phyloP scores from a whole-genome alignment of 2,888 invertebrate species.

The Andrena bicolor region DNA sequence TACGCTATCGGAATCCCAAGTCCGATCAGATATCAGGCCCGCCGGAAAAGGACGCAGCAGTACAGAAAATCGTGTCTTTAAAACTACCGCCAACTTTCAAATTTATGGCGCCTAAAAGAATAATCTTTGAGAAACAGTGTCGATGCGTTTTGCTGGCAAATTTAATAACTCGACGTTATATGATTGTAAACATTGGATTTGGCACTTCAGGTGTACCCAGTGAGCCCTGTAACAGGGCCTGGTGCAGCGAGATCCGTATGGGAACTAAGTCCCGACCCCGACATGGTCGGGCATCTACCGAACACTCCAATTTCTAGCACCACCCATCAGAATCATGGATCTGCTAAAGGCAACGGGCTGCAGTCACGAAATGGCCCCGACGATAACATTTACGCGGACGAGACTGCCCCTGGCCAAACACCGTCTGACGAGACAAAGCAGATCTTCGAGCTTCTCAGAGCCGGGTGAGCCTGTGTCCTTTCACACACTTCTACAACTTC shows the following conservation, averaged over 20 bases:
- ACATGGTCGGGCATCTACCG: conserved; percentile 83
- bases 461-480: conserved; percentile 87
- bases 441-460: conserved; percentile 94
- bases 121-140: too few species aligned
- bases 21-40: not conserved
- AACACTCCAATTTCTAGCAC: conserved; percentile 81
- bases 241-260: conserved; percentile 96
- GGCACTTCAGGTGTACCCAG: conserved; percentile 81
- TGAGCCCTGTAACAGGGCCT: conserved; percentile 88
- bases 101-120: conserved; percentile 13
- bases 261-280: conserved; percentile 88
- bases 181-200: not conserved
- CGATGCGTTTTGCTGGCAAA: too few species aligned
- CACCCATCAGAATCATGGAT: conserved; percentile 75
- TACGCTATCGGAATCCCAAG: too few species aligned
- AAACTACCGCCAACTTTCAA: conserved; percentile 37
- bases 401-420: conserved; percentile 79
- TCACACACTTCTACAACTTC: not conserved
- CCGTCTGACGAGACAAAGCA: conserved; percentile 87
- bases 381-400: conserved; percentile 81
- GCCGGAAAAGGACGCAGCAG: too few species aligned
- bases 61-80: conserved; percentile 1
- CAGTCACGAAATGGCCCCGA: conserved; percentile 78
- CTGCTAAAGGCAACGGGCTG: conserved; percentile 62
- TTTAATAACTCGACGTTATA: too few species aligned